Percentiles rank a stretch among this genome's conserved stretches.
These are phyloP conservation scores for Urechis unicinctus DNA, from an alignment of 2,888 invertebrate genomes.

Conservation along the genomic window DNA sequence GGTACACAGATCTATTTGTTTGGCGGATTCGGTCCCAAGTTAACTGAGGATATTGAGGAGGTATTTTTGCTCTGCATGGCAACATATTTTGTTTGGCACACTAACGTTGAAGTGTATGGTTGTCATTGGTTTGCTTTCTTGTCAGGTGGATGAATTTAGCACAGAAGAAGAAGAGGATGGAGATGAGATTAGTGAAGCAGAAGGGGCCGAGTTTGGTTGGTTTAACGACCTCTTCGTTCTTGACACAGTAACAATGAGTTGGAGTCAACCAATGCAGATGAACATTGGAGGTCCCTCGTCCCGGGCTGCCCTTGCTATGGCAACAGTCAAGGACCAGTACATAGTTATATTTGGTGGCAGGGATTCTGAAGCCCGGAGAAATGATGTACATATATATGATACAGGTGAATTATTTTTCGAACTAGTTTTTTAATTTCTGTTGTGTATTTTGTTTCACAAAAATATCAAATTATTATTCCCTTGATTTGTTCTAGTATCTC, in stretches of 20 bases:
- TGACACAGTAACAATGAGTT: slow-evolving; percentile 36
- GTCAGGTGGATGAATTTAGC: no score
- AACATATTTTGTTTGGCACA: neutral
- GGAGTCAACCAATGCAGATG: slow-evolving; percentile 46
- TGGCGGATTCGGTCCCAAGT: slow-evolving; percentile 48
- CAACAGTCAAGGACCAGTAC: slow-evolving; percentile 31
- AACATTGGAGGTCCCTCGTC: slow-evolving; percentile 42
- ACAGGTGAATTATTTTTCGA: slow-evolving; percentile 27
- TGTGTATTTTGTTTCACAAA: neutral
- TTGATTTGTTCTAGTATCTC: slow-evolving; percentile 24
- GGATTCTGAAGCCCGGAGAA: slow-evolving; percentile 37
- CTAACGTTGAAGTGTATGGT: no score
- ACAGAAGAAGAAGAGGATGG: slow-evolving; percentile 33
- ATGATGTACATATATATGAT: slow-evolving; percentile 46
- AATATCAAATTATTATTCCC: neutral
- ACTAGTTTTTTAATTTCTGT: neutral
- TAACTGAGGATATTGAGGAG: slow-evolving; percentile 13
- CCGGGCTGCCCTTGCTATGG: slow-evolving; percentile 44
- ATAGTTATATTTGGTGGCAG: slow-evolving; percentile 46
- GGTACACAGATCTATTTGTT: slow-evolving; percentile 41
- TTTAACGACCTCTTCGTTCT: slow-evolving; percentile 44
- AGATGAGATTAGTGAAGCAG: slow-evolving; percentile 23
- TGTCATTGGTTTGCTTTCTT: no score
- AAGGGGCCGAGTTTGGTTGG: slow-evolving; percentile 47
- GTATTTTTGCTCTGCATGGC: neutral